Evolutionary conservation across 2,113 vertebrate species (phyloP).

Genomic region (Columba janthina): DNA sequence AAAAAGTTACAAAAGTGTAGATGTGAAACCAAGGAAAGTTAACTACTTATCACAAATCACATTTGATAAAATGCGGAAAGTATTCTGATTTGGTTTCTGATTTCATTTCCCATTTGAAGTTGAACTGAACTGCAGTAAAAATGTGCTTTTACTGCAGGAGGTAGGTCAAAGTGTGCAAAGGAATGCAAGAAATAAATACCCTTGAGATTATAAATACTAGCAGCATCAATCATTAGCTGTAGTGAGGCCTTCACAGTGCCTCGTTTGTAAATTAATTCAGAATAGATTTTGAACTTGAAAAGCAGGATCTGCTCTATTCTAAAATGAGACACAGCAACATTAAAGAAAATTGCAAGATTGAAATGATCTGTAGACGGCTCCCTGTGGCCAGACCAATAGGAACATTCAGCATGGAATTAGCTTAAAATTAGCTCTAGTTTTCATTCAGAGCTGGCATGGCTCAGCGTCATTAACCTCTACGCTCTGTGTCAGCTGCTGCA

Average conservation of each 20-base stretch:
- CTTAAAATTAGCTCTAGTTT: conserved; percentile 22
- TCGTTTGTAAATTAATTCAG: neutral
- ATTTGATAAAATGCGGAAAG: conserved; percentile 27
- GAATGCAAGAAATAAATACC: neutral
- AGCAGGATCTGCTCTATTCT: neutral
- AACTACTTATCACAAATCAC: neutral
- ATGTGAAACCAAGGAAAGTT: neutral
- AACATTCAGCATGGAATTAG: neutral
- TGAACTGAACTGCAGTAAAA: neutral
- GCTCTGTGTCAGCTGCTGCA: neutral
- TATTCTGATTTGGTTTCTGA: conserved; percentile 9
- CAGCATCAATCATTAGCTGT: neutral
- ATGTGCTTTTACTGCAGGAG: neutral
- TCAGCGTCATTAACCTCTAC: neutral
- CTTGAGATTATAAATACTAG: neutral
- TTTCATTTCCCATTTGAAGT: conserved; percentile 10
- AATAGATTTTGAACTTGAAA: conserved; percentile 6
- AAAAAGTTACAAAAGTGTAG: neutral
- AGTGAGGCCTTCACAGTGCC: neutral
- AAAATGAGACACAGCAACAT: neutral
- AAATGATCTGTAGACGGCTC: conserved; percentile 2
- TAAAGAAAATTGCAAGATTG: conserved; percentile 24
- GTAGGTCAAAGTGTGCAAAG: neutral
- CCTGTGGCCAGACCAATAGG: conserved; percentile 8
- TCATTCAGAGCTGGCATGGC: neutral